These are phyloP conservation scores for Eulithis prunata DNA, from an alignment of 2,888 invertebrate species.

Conservation along the genomic window DNA sequence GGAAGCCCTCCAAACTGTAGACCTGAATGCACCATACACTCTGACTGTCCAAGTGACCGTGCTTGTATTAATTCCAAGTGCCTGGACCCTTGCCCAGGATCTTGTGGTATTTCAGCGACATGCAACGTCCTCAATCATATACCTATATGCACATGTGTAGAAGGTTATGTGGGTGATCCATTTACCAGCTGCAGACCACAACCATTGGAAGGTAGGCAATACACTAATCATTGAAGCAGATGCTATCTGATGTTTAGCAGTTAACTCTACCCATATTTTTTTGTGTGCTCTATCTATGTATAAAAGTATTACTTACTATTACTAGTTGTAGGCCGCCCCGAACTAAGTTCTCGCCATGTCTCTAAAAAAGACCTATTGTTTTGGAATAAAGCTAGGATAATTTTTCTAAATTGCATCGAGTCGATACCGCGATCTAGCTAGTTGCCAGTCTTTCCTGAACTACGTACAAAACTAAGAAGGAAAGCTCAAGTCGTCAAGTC, in stretches of 20 bases:
- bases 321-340: no score
- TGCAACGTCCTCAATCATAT: constrained; percentile 89
- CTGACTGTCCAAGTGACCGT: constrained; percentile 89
- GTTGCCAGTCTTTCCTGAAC: no score
- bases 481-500: no score
- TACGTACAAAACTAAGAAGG: no score
- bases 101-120: constrained; percentile 86
- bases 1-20: constrained; percentile 89
- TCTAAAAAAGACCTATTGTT: no score
- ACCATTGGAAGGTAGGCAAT: constrained; percentile 75
- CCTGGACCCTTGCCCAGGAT: constrained; percentile 91
- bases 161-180: constrained; percentile 90
- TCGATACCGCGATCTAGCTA: no score
- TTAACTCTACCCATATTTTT: background rate
- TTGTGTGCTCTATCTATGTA: background rate
- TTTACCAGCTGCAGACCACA: constrained; percentile 85
- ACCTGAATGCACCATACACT: constrained; percentile 88
- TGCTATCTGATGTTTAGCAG: no score
- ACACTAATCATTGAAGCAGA: no score
- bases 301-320: no score
- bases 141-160: constrained; percentile 89
- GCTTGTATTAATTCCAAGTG: constrained; percentile 92
- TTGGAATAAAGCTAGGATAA: no score
- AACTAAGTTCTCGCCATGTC: no score
- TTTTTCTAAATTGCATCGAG: no score